Evolutionary conservation across 1,140 invertebrate genomes (phyloP), one percentile per base, ranked within the genome.

Genomic region (Chrysomallon squamiferum): DNA sequence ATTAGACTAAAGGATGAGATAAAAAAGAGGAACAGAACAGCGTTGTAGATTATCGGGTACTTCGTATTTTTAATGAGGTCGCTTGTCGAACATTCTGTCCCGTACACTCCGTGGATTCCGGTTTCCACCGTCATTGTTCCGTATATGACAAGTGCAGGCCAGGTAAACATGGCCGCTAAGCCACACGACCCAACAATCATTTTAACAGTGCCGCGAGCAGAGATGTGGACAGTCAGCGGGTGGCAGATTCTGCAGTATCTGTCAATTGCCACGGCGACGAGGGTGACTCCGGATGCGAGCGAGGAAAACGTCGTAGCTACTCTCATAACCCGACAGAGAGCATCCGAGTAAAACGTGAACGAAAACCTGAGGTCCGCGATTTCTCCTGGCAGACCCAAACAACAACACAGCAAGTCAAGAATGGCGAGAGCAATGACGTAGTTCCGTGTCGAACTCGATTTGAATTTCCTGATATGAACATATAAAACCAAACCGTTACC

Each of bases 341-440:
- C 50, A 4, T 60, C 62, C 11, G 60, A 59, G 27, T 56, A 38
- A 60, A 77, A 82, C 33, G 52, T 68, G 50, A 66, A 72, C 13
- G 73, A 74, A 43, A 71, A 76, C 22, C 71, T 49, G 15, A 80
- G 50, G 52, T 80, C 78, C 29, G 76, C 62, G 7, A 80, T 71
- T 65, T 82, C 80, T 50, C 77, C 77, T 0, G 80, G 80, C 57
- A 82, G 74, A 0, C 72, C 71, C n/a, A 81, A 20, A 6, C 59
- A 15, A 59, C 77, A 79, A 30, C 63, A 72, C 6, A 74, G 54
- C 11, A 81, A 56, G 66, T 82, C 80, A 35, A 78, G 66, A 32
- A 75, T 60, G 4, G 79, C 76, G 57, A 82, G 57, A n/a, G 68
- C 62, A 43, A 78, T 60, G 63, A 82, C 76, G 68, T 78, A 82